phyloP scores from a whole-genome alignment of 2,888 invertebrate genomes.

The Microchrysa polita region DNA sequence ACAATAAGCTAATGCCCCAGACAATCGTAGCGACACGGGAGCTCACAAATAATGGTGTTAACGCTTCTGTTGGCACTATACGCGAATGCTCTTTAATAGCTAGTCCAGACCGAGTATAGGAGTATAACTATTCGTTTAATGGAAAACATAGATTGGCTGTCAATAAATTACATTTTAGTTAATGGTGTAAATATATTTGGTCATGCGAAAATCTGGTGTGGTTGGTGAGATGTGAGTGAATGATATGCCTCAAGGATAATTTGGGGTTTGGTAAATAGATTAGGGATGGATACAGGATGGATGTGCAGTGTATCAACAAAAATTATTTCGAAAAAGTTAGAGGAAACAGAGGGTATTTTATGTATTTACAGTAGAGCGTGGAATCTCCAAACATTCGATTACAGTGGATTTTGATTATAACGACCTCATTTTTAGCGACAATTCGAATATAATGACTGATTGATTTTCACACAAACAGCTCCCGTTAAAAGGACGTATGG shows the following conservation, averaged over 20 bases:
- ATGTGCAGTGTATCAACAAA: no score
- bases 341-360: no score
- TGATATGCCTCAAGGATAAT: neutral
- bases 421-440: no score
- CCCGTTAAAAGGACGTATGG: no score
- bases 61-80: constrained; percentile 2
- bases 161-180: constrained; percentile 1
- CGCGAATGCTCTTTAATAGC: neutral
- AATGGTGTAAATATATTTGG: neutral
- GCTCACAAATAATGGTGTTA: constrained; percentile 10
- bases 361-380: no score
- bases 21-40: neutral
- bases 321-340: no score
- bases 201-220: no score
- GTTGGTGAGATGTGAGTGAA: neutral
- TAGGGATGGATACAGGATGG: neutral
- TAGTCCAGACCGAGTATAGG: neutral
- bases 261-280: neutral
- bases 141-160: constrained; percentile 8
- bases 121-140: neutral
- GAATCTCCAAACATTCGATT: no score
- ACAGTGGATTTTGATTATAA: no score
- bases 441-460: no score
- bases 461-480: no score
- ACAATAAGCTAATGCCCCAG: constrained; percentile 9